A percentile compares a stretch with the other conserved stretches of the same genome.
phyloP scores from a whole-genome alignment of 2,113 vertebrate species.

The Lanius collurio region DNA sequence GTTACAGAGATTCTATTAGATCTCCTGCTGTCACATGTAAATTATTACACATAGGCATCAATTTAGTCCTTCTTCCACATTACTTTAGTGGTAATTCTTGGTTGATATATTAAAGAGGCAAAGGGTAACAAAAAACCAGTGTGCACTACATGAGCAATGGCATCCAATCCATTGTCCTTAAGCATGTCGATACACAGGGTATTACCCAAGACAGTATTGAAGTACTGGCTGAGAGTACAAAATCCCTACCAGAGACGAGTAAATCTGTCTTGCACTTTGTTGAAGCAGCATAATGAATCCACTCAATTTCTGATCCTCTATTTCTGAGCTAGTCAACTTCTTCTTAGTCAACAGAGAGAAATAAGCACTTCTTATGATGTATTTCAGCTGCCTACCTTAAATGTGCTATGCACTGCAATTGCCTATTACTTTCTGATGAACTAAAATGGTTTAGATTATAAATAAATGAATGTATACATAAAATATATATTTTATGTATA shows the following conservation, averaged over 20 bases:
- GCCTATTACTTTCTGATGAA: no score
- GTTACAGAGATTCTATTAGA: no score
- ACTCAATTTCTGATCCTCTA: background rate
- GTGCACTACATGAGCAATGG: background rate
- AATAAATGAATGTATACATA: no score
- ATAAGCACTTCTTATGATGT: background rate
- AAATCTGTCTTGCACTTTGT: background rate
- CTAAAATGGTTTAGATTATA: no score
- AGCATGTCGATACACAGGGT: background rate
- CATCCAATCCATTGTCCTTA: background rate
- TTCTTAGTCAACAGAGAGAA: background rate
- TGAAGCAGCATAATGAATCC: background rate
- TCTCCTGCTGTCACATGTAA: background rate
- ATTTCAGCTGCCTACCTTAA: background rate
- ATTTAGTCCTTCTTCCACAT: background rate
- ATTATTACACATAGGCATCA: background rate
- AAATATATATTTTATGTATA: no score
- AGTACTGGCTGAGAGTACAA: background rate
- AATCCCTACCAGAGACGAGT: background rate
- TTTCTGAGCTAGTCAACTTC: background rate
- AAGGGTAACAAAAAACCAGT: background rate
- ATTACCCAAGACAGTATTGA: background rate
- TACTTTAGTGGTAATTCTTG: background rate
- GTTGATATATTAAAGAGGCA: background rate
- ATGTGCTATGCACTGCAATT: background rate